Evolutionary conservation across 2,113 vertebrate genomes (phyloP), one percentile per base, ranked within the genome.

Genomic region (Mobula hypostoma): DNA sequence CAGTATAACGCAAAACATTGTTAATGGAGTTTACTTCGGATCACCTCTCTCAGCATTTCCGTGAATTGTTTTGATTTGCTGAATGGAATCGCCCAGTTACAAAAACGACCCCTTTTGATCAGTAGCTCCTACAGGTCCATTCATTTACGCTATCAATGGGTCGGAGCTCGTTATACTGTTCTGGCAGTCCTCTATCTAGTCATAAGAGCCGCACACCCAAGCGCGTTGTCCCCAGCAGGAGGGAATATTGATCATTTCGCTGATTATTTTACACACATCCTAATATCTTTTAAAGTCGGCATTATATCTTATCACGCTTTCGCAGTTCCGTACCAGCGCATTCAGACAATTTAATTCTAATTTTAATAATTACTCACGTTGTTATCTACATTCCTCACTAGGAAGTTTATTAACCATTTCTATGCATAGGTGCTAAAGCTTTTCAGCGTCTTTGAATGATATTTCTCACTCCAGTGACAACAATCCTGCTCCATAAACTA

Each of bases 1-100:
- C 48, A 61, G 7, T 7, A 85, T 27, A 11, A 6, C 88, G 58
- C 94, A 17, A 27, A 21, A 0, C 17, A 61, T 0, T 0, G 0
- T 8, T 0, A 8, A 85, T 27, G 21, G 24, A 27, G 7, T 4
- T 85, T 58, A 12, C 72, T 58, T 58, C 27, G 56, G 19, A 12
- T 85, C 82, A 56, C 24, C 8, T 85, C 82, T 85, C 21, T 9
- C 29, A 3, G 24, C 11, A 7, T 1, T 61, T 58, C 27, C 56
- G 61, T 27, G 2, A 61, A 9, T 61, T 88, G 27, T n/a, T 63
- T 87, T 15, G 27, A 9, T 56, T 61, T 2, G 9, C 21, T 27
- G 56, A 24, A 56, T 61, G 21, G 56, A 87, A 87, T 61, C 56
- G 24, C 58, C 56, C 56, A 87, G 11, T 11, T 7, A 83, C 40